Base-by-base conservation (phyloP, 2,113 vertebrate genomes). In the Burhinus oedicnemus region DNA sequence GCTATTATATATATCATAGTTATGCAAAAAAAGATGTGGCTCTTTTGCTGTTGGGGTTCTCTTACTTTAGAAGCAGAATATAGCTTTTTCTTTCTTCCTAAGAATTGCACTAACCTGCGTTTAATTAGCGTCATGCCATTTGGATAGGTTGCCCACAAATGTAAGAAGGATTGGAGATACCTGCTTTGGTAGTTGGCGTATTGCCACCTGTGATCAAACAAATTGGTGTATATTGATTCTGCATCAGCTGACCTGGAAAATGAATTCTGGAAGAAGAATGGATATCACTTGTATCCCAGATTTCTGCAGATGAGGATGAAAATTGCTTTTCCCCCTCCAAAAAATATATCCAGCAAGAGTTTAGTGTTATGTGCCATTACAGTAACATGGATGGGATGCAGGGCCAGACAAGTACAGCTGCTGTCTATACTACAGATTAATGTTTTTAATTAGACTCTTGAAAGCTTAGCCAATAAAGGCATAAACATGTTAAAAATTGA, bases 361-460 rank as follows among this genome's bases (percentile, higher is more conserved):
- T 86, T 29, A 52, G 32, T 47, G 25, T 69, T 77, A 11, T 22
- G 21, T 91, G 51, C 58, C 40, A 45, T 72, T 62, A 49, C 64
- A 83, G 40, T 23, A 66, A 38, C 32, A 8, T 2, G 40, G 54
- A 62, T 62, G 58, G 85, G 87, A 55, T 69, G 29, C 68, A 78
- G 70, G 83, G 62, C 84, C 90, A 90, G 70, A 52, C 57, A 61
- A 95, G 84, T 72, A 54, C 78, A 93, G 87, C 82, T 96, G 70
- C 74, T 91, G 62, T 74, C 87, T 93, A 12, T 9, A 11, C 83
- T 83, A 47, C 79, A 93, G 92, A 97, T 95, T 93, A 90, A 94
- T 95, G 64, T 62, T 71, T 97, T 96, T 96, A 92, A 94, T 97
- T 95, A 94, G 76, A 55, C 51, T 65, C 85, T 71, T 68, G 69